Conservation (phyloP, 2,888 invertebrate species). For the Synanthedon myopaeformis region DNA sequence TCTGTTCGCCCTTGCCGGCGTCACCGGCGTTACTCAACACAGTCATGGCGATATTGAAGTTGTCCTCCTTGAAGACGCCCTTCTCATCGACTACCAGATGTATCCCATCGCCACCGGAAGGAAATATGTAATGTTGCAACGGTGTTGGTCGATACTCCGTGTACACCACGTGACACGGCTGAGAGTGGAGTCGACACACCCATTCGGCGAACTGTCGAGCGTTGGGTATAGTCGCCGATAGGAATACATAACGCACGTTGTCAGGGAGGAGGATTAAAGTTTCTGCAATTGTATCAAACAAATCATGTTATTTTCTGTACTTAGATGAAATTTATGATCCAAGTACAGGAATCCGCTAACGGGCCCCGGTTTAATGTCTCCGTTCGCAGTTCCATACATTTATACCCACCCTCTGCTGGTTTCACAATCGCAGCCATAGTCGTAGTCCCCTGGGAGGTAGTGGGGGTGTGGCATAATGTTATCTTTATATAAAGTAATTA, state of each 20-base stretch:
- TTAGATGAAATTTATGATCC: neutral
- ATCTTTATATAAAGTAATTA: no score
- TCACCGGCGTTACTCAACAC: conserved; percentile 86
- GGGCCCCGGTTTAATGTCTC: no score
- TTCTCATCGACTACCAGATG: conserved; percentile 96
- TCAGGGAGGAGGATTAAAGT: conserved; percentile 96
- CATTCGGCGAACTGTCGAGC: conserved; percentile 96
- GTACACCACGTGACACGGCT: conserved; percentile 99
- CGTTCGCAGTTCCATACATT: no score
- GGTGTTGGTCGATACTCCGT: conserved; percentile 98
- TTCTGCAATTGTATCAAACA: conserved; percentile 63
- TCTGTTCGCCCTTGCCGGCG: conserved; percentile 83
- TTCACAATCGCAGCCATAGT: no score
- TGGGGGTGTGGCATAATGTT: no score
- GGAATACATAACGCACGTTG: conserved; percentile 97
- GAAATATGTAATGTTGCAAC: conserved; percentile 97
- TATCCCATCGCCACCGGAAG: conserved; percentile 95
- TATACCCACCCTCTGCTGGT: no score
- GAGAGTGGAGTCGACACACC: conserved; percentile 94
- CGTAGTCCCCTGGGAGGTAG: no score
- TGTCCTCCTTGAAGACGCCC: conserved; percentile 96
- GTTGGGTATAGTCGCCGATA: conserved; percentile 99
- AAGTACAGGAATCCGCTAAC: no score
- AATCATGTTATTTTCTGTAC: neutral
- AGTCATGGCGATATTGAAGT: conserved; percentile 97